Base-by-base conservation (phyloP, 2,888 invertebrate genomes). In the Tanaodytes sp. region DNA sequence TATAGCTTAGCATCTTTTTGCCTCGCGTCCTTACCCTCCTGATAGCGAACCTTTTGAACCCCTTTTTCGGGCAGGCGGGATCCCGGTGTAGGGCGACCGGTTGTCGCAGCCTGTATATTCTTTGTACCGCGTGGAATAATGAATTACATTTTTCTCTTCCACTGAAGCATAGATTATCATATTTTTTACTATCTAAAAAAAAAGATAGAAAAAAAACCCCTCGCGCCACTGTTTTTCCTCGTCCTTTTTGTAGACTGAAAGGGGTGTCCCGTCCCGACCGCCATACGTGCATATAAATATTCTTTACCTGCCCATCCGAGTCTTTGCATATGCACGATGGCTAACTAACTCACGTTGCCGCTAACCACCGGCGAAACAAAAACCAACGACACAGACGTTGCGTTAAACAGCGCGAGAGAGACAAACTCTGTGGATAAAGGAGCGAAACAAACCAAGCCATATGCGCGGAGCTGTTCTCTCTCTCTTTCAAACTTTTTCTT, bases 131-230 rank as follows among this genome's bases (percentile, higher is more conserved):
- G 43, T 59, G 55, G 77, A 77, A 84, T 84, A 84, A 84, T 84
- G 84, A 84, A 83, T 83, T 80, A 84, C 79, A 82, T 83, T 83
- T 82, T 84, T 80, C 82, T 84, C 79, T 82, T 81, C 81, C 84
- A 83, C 66, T 80, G 76, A 77, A 82, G 83, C 83, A 84, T 84
- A 82, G 80, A 84, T 83, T 84, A 84, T 84, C 81, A 84, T 84
- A 84, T 84, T 84, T 84, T 84, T 83, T 84, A 82, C 81, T 80
- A 81, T 83, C 82, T 78, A 79, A 71, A 80, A 71, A 80, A 80
- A 82, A 81, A 82, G 63, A n/a, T n/a, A n/a, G n/a, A n/a, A n/a
- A n/a, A n/a, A n/a, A n/a, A n/a, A n/a, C n/a, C n/a, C n/a, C n/a
- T 59, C 49, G 48, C 8, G 58, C 49, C 72, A 52, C 66, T 72